Evolutionary conservation across 2,113 vertebrate species (phyloP).

Genomic region (Mustelus asterias): DNA sequence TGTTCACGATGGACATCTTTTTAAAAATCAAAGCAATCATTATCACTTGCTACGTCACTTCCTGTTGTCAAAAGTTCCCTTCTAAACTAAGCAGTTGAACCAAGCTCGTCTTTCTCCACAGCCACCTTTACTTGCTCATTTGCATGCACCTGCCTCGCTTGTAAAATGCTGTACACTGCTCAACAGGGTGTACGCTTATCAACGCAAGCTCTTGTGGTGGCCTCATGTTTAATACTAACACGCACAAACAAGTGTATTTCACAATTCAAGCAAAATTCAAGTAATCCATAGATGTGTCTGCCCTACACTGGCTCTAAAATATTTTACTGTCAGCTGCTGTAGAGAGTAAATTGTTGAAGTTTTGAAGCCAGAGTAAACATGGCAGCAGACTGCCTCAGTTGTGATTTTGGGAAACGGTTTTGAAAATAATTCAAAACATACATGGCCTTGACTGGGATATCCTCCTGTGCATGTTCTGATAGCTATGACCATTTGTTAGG

Average conservation of each 20-base stretch:
- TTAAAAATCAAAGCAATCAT: background rate
- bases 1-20: background rate
- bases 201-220: background rate
- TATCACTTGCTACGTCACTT: background rate
- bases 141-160: background rate
- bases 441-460: conserved; percentile 45
- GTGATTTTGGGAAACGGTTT: background rate
- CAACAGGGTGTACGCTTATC: background rate
- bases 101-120: background rate
- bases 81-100: background rate
- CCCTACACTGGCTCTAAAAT: background rate
- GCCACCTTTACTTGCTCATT: background rate
- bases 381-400: background rate
- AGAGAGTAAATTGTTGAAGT: background rate
- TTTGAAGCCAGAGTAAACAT: too few species aligned
- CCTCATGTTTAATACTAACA: background rate
- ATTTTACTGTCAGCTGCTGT: background rate
- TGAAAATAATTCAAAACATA: conserved; percentile 47
- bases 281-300: background rate
- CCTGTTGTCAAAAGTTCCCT: background rate
- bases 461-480: conserved; percentile 45
- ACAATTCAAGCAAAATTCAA: background rate
- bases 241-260: background rate
- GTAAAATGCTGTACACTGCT: background rate
- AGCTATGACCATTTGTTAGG: conserved; percentile 52